Evolutionary conservation across 1,140 invertebrate species (phyloP).

Genomic region (Heliconius hermathena): DNA sequence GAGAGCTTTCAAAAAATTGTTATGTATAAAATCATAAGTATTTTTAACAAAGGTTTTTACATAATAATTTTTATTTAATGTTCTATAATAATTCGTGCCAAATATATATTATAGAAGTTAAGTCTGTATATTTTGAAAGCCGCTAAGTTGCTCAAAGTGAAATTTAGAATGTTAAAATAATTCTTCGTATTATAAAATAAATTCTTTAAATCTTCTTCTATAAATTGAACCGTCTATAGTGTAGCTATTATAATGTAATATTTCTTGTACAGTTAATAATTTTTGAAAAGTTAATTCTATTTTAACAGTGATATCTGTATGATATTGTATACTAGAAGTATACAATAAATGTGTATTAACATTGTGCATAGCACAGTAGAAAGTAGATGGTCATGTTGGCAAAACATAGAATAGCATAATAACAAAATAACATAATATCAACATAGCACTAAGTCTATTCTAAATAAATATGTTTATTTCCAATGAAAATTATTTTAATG

Average conservation of each 20-base stretch:
- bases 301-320: slow-evolving; percentile 19
- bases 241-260: slow-evolving; percentile 25
- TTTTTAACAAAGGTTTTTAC: too few species aligned
- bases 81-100: slow-evolving; percentile 53
- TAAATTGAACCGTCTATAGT: slow-evolving; percentile 36
- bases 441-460: not conserved
- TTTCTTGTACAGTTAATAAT: slow-evolving; percentile 26
- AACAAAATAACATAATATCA: too few species aligned
- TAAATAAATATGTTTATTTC: slow-evolving; percentile 48
- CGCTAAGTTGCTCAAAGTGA: slow-evolving; percentile 70
- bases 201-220: slow-evolving; percentile 20
- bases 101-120: slow-evolving; percentile 40
- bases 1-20: slow-evolving; percentile 93
- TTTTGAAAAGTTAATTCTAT: slow-evolving; percentile 15
- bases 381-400: slow-evolving; percentile 27
- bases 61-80: not conserved
- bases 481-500: slow-evolving; percentile 50
- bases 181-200: slow-evolving; percentile 24
- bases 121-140: slow-evolving; percentile 38
- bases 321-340: slow-evolving; percentile 26
- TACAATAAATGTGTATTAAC: slow-evolving; percentile 30
- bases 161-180: slow-evolving; percentile 32
- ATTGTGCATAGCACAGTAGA: slow-evolving; percentile 66
- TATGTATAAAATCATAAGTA: slow-evolving; percentile 84
- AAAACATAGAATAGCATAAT: not conserved